Evolutionary conservation across 2,113 vertebrate genomes (phyloP).

Genomic region (Podocnemis expansa): DNA sequence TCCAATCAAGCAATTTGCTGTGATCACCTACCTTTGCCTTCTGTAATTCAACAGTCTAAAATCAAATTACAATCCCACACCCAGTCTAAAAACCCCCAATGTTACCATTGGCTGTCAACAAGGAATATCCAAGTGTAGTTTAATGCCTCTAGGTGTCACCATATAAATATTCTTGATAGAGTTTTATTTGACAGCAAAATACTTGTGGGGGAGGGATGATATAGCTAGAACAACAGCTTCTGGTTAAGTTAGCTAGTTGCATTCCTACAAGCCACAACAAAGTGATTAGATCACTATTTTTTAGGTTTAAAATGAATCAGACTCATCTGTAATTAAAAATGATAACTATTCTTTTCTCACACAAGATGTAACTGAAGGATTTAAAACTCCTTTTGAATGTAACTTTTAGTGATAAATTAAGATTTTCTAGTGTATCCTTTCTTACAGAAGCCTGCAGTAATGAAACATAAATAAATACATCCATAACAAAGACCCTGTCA

Average conservation of each 20-base stretch:
- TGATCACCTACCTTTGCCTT: too few species aligned
- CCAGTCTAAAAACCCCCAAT: neutral
- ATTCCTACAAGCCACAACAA: neutral
- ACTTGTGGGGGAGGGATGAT: neutral
- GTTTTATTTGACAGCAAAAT: neutral
- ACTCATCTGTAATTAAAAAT: neutral
- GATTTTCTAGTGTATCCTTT: neutral
- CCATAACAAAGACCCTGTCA: neutral
- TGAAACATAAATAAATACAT: neutral
- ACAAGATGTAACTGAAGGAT: neutral
- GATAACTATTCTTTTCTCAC: neutral
- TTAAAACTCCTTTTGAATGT: neutral
- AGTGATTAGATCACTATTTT: neutral
- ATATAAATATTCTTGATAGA: conserved; percentile 48
- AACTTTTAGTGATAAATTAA: neutral
- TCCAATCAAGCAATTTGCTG: too few species aligned
- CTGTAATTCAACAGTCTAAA: too few species aligned
- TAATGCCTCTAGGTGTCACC: conserved; percentile 67
- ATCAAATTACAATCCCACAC: too few species aligned
- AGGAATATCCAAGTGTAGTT: conserved; percentile 9
- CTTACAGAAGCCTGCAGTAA: neutral
- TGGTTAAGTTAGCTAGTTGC: neutral
- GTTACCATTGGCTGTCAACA: neutral
- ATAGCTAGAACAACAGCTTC: neutral
- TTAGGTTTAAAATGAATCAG: neutral